Evolutionary conservation across 2,113 vertebrate species (phyloP).

Genomic region (Brachirus orientalis): DNA sequence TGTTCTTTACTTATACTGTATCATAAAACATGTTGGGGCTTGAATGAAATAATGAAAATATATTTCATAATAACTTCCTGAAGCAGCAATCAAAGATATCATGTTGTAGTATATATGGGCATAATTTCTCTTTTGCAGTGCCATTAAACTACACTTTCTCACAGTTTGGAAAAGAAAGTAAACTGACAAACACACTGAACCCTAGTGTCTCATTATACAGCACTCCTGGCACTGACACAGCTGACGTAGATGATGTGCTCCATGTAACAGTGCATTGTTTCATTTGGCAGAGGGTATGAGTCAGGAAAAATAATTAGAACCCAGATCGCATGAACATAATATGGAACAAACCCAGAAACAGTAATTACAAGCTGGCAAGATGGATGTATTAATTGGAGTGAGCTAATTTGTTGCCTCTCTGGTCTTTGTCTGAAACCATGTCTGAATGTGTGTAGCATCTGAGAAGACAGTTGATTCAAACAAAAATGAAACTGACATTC

Average conservation of each 20-base stretch:
- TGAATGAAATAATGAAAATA: too few species aligned
- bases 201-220: constrained; percentile 21
- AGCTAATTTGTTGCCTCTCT: constrained; percentile 56
- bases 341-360: constrained; percentile 64
- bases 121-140: too few species aligned
- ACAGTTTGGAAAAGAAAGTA: background rate
- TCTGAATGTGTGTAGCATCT: constrained; percentile 28
- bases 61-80: too few species aligned
- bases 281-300: constrained; percentile 41
- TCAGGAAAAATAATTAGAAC: constrained; percentile 55
- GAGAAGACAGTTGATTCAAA: constrained; percentile 26
- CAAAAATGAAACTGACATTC: constrained; percentile 1
- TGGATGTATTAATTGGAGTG: constrained; percentile 56
- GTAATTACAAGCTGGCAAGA: constrained; percentile 66
- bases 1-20: too few species aligned
- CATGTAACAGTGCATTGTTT: constrained; percentile 33
- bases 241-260: constrained; percentile 4
- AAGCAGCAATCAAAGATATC: too few species aligned
- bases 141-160: too few species aligned
- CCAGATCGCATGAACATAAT: constrained; percentile 52
- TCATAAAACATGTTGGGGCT: too few species aligned
- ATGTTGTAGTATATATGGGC: too few species aligned
- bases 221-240: constrained; percentile 20
- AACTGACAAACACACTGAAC: background rate
- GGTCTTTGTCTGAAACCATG: constrained; percentile 47